Evolutionary conservation across 2,797 vertebrate genomes (phyloP).

Genomic region (Anolis apletophallus): DNA sequence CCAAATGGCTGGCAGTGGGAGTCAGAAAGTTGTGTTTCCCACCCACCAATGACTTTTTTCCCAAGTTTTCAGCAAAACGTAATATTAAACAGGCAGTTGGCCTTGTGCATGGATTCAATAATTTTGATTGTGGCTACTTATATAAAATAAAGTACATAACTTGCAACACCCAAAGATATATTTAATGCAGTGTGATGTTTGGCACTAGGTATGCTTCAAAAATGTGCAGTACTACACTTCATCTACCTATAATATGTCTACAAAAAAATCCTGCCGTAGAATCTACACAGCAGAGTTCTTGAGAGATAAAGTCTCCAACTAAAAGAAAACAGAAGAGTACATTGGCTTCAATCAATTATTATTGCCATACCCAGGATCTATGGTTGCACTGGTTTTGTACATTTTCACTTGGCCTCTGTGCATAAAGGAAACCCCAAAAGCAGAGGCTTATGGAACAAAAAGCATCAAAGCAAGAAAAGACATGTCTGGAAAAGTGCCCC

Average conservation of each 20-base stretch:
- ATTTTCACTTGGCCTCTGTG: neutral
- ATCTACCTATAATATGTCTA: neutral
- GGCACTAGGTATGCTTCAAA: neutral
- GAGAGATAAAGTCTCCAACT: neutral
- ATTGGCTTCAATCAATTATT: neutral
- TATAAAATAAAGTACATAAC: neutral
- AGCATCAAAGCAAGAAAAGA: neutral
- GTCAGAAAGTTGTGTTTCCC: no score
- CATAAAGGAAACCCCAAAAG: neutral
- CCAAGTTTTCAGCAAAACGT: neutral
- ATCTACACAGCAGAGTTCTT: neutral
- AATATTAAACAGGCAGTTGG: neutral
- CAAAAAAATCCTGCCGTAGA: neutral
- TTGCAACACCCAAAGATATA: neutral
- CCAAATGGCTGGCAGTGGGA: no score
- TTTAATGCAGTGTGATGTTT: neutral
- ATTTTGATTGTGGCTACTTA: neutral
- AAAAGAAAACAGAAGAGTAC: conserved; percentile 9
- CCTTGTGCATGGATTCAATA: neutral
- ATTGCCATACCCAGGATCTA: neutral
- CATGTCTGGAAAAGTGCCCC: neutral
- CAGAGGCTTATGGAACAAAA: conserved; percentile 7
- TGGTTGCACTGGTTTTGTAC: neutral
- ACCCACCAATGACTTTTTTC: no score
- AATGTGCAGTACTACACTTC: neutral